Evolutionary conservation across 1,140 invertebrate genomes (phyloP).

Genomic region (Chlorops oryzae): DNA sequence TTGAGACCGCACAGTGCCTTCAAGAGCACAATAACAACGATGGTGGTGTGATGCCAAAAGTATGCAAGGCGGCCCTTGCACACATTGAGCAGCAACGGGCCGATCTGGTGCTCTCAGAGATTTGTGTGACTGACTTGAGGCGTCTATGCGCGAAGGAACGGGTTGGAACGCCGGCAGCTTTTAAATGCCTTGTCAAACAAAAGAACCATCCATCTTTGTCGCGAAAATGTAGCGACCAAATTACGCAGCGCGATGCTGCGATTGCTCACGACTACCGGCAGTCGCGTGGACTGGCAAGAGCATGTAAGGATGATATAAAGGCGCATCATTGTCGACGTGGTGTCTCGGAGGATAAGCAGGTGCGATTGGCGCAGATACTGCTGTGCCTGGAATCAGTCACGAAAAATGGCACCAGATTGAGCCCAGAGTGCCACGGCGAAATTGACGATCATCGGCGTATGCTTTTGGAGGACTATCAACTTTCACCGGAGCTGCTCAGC

Average conservation of each 20-base stretch:
- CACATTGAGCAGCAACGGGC: conserved; percentile 88
- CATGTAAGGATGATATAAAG: conserved; percentile 87
- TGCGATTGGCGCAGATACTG: conserved; percentile 83
- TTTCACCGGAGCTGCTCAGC: conserved; percentile 86
- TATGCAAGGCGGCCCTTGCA: conserved; percentile 78
- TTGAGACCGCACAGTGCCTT: conserved; percentile 79
- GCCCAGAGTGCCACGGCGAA: conserved; percentile 73
- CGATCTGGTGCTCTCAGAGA: conserved; percentile 82
- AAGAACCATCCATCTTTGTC: conserved; percentile 67
- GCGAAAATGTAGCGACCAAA: conserved; percentile 72
- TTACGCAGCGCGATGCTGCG: conserved; percentile 77
- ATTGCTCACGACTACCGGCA: conserved; percentile 88
- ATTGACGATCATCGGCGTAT: conserved; percentile 85
- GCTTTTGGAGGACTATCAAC: conserved; percentile 86
- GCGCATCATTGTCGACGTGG: conserved; percentile 68
- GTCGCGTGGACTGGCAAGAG: conserved; percentile 77
- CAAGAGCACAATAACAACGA: conserved; percentile 60
- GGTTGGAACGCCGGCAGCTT: conserved; percentile 73
- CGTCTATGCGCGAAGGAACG: conserved; percentile 57
- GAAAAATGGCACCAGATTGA: conserved; percentile 68
- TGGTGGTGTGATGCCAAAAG: conserved; percentile 66
- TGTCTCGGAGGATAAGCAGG: conserved; percentile 72
- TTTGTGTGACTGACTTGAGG: conserved; percentile 77
- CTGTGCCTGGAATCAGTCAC: conserved; percentile 84
- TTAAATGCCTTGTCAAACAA: conserved; percentile 86